Evolutionary conservation across 2,888 invertebrate species (phyloP), one percentile per base, ranked within the genome.

Genomic region (Syrista parreyssii): DNA sequence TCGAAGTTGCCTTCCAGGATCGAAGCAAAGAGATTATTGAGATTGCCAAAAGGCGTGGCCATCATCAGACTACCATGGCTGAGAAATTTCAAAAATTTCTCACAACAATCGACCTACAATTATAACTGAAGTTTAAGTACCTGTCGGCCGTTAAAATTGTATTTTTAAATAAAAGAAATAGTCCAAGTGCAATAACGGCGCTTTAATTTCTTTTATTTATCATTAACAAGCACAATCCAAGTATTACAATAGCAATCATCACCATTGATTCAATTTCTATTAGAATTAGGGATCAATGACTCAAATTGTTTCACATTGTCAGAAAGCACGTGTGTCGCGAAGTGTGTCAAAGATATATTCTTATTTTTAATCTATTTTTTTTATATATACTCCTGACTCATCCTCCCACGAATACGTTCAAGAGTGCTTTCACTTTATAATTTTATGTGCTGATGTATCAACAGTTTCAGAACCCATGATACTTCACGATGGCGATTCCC

Each of bases 61-160:
- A 82, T 68, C 83, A 86, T 74, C 87, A 89, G 68, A 85, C 82
- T 33, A 77, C 79, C 68, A 82, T 90, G 30, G 87, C 86, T 9
- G 87, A 90, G 68, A 89, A 88, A 81, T 91, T 90, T 79, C 78
- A 84, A 55, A 88, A 86, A 77, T 91, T 89, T 83, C 81, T 90
- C 12, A 75, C 72, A 11, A 79, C 74, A 72, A 80, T 86, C 31
- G 84, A 87, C 30, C 77, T 88, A 74, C 81, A 86, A 76, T 71
- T 76, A 68, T 82, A 77, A 85, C 68, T 75, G 76, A 12, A 73
- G 32, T 75, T 79, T 80, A 76, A 72, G 72, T 68, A 77, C 73
- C 72, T 76, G 32, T 34, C 71, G 75, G 76, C 69, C 78, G 78
- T 71, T 78, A 55, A 82, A 82, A 75, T 82, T 82, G 80, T 83